Percentiles rank a stretch among this genome's conserved stretches.
phyloP scores from a whole-genome alignment of 2,888 invertebrate genomes.

The Sarcophaga variegata region DNA sequence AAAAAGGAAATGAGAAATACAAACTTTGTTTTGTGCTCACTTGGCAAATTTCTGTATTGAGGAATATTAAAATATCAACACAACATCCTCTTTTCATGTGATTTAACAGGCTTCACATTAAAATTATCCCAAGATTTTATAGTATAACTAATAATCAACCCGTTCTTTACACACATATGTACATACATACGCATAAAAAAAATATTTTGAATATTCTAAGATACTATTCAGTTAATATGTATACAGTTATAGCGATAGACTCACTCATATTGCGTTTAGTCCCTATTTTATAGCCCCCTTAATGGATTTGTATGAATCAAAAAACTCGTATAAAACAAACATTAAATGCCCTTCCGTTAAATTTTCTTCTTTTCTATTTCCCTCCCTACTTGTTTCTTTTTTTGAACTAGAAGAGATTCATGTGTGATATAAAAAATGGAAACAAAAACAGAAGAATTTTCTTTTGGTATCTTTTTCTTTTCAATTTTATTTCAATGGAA shows the following conservation, averaged over 20 bases:
- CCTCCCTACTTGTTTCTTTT: background rate
- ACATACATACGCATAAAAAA: background rate
- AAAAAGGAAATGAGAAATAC: background rate
- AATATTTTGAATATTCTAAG: background rate
- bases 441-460: too few species aligned
- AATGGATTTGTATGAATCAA: background rate
- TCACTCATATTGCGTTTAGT: background rate
- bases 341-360: conserved; percentile 42
- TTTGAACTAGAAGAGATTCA: background rate
- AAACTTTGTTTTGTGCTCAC: background rate
- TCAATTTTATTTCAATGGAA: conserved; percentile 48
- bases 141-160: background rate
- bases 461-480: conserved; percentile 12
- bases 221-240: background rate
- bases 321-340: conserved; percentile 2
- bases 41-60: background rate
- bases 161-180: background rate
- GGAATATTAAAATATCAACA: background rate
- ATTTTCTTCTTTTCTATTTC: background rate
- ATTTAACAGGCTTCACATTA: background rate
- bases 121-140: background rate
- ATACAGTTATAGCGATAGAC: background rate
- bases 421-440: too few species aligned
- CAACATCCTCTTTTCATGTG: background rate
- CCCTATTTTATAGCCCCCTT: background rate